phyloP scores from a whole-genome alignment of 2,113 vertebrate species.

The Epinephelus cyanopodus region DNA sequence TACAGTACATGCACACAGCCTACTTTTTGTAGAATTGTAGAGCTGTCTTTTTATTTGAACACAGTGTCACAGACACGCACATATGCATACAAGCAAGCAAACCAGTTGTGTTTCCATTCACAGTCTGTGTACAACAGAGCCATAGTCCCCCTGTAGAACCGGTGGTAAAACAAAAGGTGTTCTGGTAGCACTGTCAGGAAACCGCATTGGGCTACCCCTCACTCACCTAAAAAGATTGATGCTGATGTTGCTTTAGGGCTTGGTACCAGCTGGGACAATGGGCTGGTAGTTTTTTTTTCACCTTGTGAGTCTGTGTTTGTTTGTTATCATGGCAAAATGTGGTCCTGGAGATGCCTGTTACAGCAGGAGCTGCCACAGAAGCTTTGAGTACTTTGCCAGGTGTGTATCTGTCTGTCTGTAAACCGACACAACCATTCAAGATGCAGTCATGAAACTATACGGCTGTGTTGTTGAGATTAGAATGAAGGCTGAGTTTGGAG shows the following conservation, averaged over 20 bases:
- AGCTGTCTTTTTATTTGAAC: not conserved
- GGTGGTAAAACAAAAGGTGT: conserved; percentile 15
- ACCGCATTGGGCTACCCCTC: not conserved
- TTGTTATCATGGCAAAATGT: no score
- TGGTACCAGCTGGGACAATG: not conserved
- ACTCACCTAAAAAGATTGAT: not conserved
- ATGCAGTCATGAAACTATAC: no score
- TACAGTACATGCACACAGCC: conserved; percentile 10
- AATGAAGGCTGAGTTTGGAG: no score
- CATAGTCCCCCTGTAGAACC: not conserved
- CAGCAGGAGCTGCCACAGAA: no score
- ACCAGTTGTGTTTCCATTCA: not conserved
- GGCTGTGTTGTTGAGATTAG: no score
- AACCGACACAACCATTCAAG: no score
- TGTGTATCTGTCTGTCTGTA: no score
- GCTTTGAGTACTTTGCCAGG: no score
- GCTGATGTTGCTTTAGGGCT: conserved; percentile 24
- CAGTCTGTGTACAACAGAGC: not conserved
- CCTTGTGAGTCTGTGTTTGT: no score
- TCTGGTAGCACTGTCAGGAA: conserved; percentile 15
- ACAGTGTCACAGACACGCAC: conserved; percentile 16
- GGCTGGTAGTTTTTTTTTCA: no score
- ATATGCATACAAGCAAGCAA: not conserved
- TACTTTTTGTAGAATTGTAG: not conserved
- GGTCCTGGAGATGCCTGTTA: no score